Evolutionary conservation across 2,888 invertebrate species (phyloP), one percentile per base, ranked within the genome.

Genomic region (Clostera curtula): DNA sequence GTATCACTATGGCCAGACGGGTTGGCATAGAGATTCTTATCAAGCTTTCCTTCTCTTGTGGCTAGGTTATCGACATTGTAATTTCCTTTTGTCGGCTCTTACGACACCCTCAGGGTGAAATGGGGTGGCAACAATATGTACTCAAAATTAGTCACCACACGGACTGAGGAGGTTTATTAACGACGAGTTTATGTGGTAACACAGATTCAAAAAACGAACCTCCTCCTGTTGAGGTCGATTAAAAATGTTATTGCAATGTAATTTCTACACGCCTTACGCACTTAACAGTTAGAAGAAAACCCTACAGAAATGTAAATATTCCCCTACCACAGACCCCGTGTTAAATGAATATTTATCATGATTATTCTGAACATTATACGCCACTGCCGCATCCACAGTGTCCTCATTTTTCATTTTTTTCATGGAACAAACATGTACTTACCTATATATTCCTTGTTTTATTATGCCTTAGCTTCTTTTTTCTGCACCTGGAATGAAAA

Each of bases 391-490:
- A n/a, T 20, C 13, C 19, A 10, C 12, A 9, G 25, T 12, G 29
- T 27, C 29, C 30, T 15, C 22, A 25, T 31, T 27, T 27, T 23
- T 5, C 9, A 8, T 10, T 36, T 42, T 24, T 12, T 31, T 23
- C 11, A 18, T 26, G 21, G 5, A 24, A 22, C n/a, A 37, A 34
- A 25, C 20, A 33, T 5, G 10, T 14, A 22, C 49, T 48, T 36
- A 48, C 48, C 51, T 48, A 31, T 47, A 33, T 33, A 18, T 40
- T 33, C 24, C 15, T 18, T 31, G 25, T 34, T 33, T 36, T 39
- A 27, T 24, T 13, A 20, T 25, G 17, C 24, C 22, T 20, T 16
- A 11, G 26, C 18, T 23, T 25, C 19, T n/a, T 29, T 25, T 9
- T 36, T 25, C 25, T 20, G 25, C 12, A 17, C 16, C 23, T 51